A percentile compares a stretch with the other conserved stretches of the same genome.
Evolutionary conservation across 2,797 vertebrate species (phyloP).

Genomic region (Columba guinea): DNA sequence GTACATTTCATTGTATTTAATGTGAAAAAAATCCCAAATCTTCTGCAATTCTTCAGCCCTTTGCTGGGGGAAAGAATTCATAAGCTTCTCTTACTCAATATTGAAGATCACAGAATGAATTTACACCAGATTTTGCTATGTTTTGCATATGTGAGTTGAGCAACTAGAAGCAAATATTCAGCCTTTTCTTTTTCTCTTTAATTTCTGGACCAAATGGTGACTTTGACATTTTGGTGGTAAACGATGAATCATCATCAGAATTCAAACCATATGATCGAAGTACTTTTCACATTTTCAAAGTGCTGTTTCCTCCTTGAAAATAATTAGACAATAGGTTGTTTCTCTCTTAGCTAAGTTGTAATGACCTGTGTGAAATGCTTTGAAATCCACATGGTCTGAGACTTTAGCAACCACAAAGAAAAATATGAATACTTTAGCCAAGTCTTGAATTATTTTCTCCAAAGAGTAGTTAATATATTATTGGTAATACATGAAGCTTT

Average conservation of each 20-base stretch:
- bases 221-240: not conserved
- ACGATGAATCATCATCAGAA: not conserved
- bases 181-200: accelerated
- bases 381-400: not conserved
- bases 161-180: not conserved
- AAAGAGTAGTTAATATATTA: not conserved
- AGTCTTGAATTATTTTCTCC: not conserved
- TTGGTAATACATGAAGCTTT: not conserved
- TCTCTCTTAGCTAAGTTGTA: not conserved
- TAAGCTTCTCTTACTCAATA: not conserved
- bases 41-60: not conserved
- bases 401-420: not conserved
- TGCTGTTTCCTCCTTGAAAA: not conserved
- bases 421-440: not conserved
- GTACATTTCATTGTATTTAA: not conserved
- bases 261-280: not conserved
- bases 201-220: not conserved
- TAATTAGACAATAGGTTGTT: not conserved
- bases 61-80: not conserved
- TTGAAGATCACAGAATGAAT: not conserved
- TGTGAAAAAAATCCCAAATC: not conserved
- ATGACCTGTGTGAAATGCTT: not conserved
- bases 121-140: not conserved
- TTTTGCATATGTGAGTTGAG: not conserved
- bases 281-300: not conserved